These are phyloP conservation scores for Diploscapter pachys DNA, from an alignment of 1,140 invertebrate genomes.

Conservation along the genomic window DNA sequence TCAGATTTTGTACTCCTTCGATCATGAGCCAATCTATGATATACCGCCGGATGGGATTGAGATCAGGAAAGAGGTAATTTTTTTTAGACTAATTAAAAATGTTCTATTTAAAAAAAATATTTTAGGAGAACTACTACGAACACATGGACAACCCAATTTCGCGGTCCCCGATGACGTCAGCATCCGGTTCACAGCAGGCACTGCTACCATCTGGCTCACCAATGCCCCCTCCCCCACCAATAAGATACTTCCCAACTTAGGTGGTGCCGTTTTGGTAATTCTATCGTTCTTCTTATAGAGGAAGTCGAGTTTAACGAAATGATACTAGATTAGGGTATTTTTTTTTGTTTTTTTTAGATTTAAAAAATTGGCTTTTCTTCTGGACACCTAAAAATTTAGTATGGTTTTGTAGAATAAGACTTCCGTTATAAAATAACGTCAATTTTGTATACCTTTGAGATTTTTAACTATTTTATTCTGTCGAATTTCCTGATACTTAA, in stretches of 20 bases:
- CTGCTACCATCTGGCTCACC: neutral
- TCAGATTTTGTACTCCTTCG: constrained; percentile 44
- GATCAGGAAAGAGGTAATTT: no score
- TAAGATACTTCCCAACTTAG: constrained; percentile 10
- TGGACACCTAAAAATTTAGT: no score
- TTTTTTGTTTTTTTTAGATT: no score
- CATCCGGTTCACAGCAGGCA: neutral
- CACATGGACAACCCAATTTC: constrained; percentile 12
- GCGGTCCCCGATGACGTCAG: constrained; percentile 18
- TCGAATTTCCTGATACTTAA: no score
- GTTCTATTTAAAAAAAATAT: neutral
- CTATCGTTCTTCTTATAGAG: neutral
- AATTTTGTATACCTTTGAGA: no score
- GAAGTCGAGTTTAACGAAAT: neutral
- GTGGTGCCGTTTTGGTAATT: neutral
- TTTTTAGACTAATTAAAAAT: no score
- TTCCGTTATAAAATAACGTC: no score
- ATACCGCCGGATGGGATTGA: constrained; percentile 32
- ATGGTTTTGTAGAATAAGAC: no score
- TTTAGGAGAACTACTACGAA: constrained; percentile 32
- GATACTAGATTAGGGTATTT: no score
- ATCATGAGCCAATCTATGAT: constrained; percentile 45
- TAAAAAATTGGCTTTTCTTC: no score
- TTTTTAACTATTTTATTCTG: no score
- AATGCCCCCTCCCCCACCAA: constrained; percentile 9